Percentiles rank a stretch among this genome's conserved stretches.
These are phyloP conservation scores for Cephus spinipes DNA, from an alignment of 2,888 invertebrate genomes.

Conservation along the genomic window DNA sequence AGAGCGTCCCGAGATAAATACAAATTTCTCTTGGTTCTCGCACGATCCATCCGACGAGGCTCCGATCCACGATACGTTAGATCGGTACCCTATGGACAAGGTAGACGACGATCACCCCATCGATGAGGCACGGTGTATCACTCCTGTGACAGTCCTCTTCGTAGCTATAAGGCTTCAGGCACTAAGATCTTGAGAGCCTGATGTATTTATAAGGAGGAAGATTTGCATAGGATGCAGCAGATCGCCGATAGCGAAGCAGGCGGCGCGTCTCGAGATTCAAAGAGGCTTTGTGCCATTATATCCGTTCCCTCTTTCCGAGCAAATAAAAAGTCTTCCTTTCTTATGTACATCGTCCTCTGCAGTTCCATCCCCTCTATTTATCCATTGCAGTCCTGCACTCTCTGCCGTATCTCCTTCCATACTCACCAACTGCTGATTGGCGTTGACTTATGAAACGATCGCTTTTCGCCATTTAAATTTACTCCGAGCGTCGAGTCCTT, in stretches of 20 bases:
- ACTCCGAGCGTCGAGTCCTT: background rate
- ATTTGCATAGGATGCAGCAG: constrained; percentile 65
- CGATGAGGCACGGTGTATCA: background rate
- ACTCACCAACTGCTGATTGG: constrained; percentile 40
- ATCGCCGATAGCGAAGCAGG: constrained; percentile 36
- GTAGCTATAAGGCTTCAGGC: background rate
- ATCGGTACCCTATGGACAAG: background rate
- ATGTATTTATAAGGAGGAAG: constrained; percentile 66
- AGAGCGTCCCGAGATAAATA: background rate
- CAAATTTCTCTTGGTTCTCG: background rate
- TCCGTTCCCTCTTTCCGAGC: constrained; percentile 38
- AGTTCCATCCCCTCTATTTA: constrained; percentile 29
- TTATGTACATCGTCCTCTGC: constrained; percentile 29
- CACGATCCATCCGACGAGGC: background rate
- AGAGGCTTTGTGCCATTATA: constrained; percentile 59
- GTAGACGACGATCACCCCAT: background rate
- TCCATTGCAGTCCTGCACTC: constrained; percentile 20
- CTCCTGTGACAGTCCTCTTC: background rate
- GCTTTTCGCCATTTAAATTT: constrained; percentile 32
- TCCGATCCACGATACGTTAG: background rate
- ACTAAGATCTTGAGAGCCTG: constrained; percentile 46
- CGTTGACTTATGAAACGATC: constrained; percentile 59
- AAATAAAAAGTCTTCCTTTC: constrained; percentile 38
- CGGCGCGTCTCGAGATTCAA: constrained; percentile 55
- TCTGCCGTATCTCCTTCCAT: background rate